Conservation (phyloP, 2,113 vertebrate species). For the Alaudala cheleensis region DNA sequence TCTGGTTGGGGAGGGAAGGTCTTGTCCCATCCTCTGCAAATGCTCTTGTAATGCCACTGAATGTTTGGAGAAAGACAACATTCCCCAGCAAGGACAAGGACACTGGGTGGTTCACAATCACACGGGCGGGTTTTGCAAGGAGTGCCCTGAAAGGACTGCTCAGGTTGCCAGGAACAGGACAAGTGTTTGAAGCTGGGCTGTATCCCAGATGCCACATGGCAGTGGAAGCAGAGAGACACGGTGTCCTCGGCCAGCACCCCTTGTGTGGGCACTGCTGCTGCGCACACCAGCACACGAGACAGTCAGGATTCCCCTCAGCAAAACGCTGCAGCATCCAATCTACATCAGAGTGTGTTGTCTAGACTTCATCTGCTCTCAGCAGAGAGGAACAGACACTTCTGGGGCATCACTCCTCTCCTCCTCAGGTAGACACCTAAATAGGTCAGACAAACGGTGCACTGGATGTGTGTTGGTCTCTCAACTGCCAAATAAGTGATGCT, state of each 20-base stretch:
- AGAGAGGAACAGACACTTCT: constrained; percentile 65
- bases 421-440: constrained; percentile 56
- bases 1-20: not conserved
- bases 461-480: not conserved
- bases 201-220: not conserved
- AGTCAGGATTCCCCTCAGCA: constrained; percentile 63
- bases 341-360: constrained; percentile 47
- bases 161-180: not conserved
- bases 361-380: constrained; percentile 43
- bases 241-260: constrained; percentile 6
- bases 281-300: not conserved
- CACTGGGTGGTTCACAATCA: not conserved
- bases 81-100: not conserved
- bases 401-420: constrained; percentile 50
- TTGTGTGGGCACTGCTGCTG: not conserved
- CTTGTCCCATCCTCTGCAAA: not conserved
- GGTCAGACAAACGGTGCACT: not conserved
- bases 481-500: not conserved
- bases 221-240: not conserved
- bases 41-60: not conserved
- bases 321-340: constrained; percentile 61
- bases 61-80: not conserved
- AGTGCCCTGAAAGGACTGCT: not conserved
- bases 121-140: not conserved
- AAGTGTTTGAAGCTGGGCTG: not conserved